Evolutionary conservation across 92 coral and sea anemone species (phyloP), one percentile per base, ranked within the genome.

Genomic region (Paramuricea clavata): DNA sequence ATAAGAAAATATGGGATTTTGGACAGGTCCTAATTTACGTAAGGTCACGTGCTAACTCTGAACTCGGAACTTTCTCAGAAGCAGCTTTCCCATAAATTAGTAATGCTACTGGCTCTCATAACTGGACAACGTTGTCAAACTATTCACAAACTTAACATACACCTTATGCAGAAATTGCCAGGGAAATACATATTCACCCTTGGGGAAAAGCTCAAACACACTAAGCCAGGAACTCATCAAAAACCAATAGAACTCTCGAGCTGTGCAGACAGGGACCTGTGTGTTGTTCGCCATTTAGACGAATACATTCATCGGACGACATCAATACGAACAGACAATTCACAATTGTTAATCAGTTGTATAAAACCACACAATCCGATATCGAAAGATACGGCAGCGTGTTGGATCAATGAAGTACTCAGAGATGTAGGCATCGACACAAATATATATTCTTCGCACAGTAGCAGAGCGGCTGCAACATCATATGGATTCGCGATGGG

Each of bases 161-260:
- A n/a, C n/a, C n/a, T n/a, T 47, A 47, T 47, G 52, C 52, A 47
- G 52, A 12, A 47, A 47, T 47, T 47, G 52, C 52, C 52, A 47
- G 52, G 52, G 52, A 47, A 47, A 47, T 47, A 47, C 17, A 15
- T 15, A 47, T 47, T 47, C 65, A 57, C 65, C 28, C 6, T n/a
- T 57, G 65, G 65, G 39, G 70, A 62, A 12, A 62, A 62, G 70
- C 70, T 30, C 13, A 62, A 62, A 62, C 70, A 62, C 70, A 31
- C 70, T 16, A 62, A 35, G 70, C 70, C 70, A 3, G 70, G 70
- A 0, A 62, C 70, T 26, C 70, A 62, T 16, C 34, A 62, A 30
- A 62, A 62, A 62, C 70, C 35, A 13, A 62, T 62, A 0, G 34
- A 62, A 31, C 12, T 62, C 21, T 12, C n/a, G 70, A 31, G 70